phyloP scores from a whole-genome alignment of 2,113 vertebrate genomes.

The Climacteris rufus region DNA sequence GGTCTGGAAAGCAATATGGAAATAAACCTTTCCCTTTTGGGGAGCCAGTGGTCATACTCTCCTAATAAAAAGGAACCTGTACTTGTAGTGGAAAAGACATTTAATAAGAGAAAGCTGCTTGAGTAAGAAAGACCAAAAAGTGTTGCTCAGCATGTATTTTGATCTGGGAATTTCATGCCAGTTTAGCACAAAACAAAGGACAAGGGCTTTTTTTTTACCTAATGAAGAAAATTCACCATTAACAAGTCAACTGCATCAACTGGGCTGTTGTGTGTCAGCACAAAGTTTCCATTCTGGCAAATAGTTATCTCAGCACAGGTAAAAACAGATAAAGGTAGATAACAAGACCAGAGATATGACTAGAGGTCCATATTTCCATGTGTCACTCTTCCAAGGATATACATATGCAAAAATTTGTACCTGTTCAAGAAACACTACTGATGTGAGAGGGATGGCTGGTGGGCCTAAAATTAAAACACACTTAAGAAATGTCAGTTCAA shows the following conservation, averaged over 20 bases:
- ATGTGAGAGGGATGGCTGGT: background rate
- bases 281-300: background rate
- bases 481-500: background rate
- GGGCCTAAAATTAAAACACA: background rate
- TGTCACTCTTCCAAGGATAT: background rate
- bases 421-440: background rate
- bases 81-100: conserved; percentile 13
- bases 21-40: conserved; percentile 2
- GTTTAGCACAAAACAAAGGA: background rate
- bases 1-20: conserved; percentile 42
- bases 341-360: background rate
- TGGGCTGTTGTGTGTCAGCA: background rate
- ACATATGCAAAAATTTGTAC: background rate
- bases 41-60: conserved; percentile 10
- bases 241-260: background rate
- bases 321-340: background rate
- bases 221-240: background rate
- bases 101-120: background rate
- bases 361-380: background rate
- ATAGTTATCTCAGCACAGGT: background rate
- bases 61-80: conserved; percentile 21
- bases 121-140: background rate
- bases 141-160: background rate
- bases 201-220: background rate
- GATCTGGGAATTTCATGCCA: background rate